Base-by-base conservation (phyloP, 1,140 invertebrate genomes). In the Bombus confusus region DNA sequence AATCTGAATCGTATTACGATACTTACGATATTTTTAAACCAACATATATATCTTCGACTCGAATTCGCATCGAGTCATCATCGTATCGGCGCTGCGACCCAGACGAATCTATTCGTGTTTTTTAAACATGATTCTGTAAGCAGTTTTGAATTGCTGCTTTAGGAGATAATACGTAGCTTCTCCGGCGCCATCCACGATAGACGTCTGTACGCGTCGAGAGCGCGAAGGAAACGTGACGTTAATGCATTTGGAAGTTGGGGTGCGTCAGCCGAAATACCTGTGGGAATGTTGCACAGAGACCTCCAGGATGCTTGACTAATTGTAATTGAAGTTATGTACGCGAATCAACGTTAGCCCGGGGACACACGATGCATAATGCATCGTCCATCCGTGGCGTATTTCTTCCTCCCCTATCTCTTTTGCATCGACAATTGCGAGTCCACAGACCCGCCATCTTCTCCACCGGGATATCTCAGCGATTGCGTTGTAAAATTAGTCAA, bases 221-320 rank as follows among this genome's bases (percentile, higher is more conserved):
- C 52, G 47, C 47, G 68, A 71, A 37, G 6, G 18, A 39, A 59
- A 76, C 59, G 72, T 41, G 74, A 83, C 82, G 82, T 59, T 83
- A 83, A 83, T 83, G 83, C 83, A 64, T 79, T 47, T 68, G 47
- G 66, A 79, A 75, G 74, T 77, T 47, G 74, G 74, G 43, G 34
- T 41, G 74, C 81, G 81, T 78, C 81, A 77, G 76, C 77, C 83
- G 41, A 85, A 85, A 72, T 85, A 85, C 76, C 77, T 80, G 83
- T 85, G 83, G 77, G 83, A 85, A 85, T 47, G 83, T 80, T 22
- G 69, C 57, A 34, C 68, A 22, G n/a, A 73, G 83, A 85, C 77
- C 83, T 78, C 83, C 83, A 85, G 83, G 83, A 85, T 85, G 76
- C 71, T 85, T 62, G 83, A 64, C 83, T 85, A 85, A 85, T 85